Base-by-base conservation (phyloP, 2,888 invertebrate genomes). In the Synergus umbraculus region DNA sequence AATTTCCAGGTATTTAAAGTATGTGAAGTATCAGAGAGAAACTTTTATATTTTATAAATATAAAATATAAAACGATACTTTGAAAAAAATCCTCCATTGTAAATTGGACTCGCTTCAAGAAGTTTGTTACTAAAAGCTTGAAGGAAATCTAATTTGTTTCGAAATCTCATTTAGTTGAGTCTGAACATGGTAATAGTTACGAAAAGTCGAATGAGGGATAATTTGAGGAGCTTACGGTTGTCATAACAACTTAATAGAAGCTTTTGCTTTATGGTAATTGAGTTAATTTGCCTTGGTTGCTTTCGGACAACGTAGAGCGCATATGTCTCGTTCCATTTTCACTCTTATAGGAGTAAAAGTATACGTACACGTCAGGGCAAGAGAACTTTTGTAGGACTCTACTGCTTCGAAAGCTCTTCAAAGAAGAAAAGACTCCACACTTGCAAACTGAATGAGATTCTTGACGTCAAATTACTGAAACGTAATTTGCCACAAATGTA, bases 191-290 rank as follows among this genome's bases (percentile, higher is more conserved):
- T 37, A 41, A 15, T 22, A 37, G n/a, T 65, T 65, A 41, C n/a
- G 5, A 65, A 65, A 65, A 37, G 37, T 15, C 15, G 8, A 66
- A 66, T 66, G 18, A 66, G 43, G 12, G 2, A 15, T 10, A 66
- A 10, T 18, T 66, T 43, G 44, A 66, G 44, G 66, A 66, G 43
- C 43, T 66, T 43, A 44, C 43, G 18, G n/a, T 58, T 58, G 18
- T 58, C 58, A 58, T 58, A 58, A 58, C 49, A 15, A 58, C 58
- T 58, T 66, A 43, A 66, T 66, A n/a, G 66, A 66, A 43, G 43
- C 43, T 43, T 44, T 43, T n/a, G 43, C n/a, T 18, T 66, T 66
- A 43, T 65, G 65, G 65, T 41, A 65, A 65, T 65, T 29, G 37
- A 37, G 43, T 66, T 66, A 10, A 66, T 66, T 66, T 66, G 43